These are phyloP conservation scores for Antedon mediterranea DNA, from an alignment of 53 echinoderm and acorn worm genomes.

Conservation along the genomic window DNA sequence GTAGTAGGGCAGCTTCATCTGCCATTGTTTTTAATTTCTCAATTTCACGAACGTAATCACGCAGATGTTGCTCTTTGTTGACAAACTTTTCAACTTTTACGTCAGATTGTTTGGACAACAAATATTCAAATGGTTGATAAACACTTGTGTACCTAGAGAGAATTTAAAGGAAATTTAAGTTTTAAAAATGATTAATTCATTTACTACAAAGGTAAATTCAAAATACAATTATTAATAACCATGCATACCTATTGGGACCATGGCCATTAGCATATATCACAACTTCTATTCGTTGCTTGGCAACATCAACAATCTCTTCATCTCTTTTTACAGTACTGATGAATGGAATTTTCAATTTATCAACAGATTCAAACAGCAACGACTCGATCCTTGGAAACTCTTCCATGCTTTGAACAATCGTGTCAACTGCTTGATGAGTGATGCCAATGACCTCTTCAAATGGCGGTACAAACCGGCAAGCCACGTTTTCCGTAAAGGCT, in stretches of 20 bases:
- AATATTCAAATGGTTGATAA: conserved; percentile 75
- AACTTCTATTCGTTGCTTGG: conserved; percentile 42
- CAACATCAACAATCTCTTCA: conserved; percentile 57
- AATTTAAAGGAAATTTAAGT: background rate
- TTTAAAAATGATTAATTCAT: background rate
- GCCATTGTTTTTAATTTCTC: conserved; percentile 88
- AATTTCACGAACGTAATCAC: conserved; percentile 91
- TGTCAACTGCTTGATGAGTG: conserved; percentile 45
- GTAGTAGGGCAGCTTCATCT: conserved; percentile 52
- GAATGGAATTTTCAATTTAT: conserved; percentile 28
- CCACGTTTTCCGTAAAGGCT: conserved; percentile 40
- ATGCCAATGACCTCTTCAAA: conserved; percentile 41
- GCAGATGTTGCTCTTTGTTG: conserved; percentile 70
- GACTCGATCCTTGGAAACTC: conserved; percentile 47
- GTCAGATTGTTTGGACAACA: conserved; percentile 53
- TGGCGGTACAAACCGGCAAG: conserved; percentile 59
- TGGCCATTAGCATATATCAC: conserved; percentile 61
- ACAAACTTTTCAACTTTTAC: conserved; percentile 65
- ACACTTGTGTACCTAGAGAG: conserved; percentile 56
- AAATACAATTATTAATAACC: background rate
- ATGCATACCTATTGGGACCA: conserved; percentile 66
- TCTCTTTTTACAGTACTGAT: conserved; percentile 53
- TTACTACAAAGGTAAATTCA: background rate
- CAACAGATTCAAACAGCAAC: conserved; percentile 32
- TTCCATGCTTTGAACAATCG: conserved; percentile 58